Evolutionary conservation across 2,888 invertebrate species (phyloP).

Genomic region (Macaria liturata): DNA sequence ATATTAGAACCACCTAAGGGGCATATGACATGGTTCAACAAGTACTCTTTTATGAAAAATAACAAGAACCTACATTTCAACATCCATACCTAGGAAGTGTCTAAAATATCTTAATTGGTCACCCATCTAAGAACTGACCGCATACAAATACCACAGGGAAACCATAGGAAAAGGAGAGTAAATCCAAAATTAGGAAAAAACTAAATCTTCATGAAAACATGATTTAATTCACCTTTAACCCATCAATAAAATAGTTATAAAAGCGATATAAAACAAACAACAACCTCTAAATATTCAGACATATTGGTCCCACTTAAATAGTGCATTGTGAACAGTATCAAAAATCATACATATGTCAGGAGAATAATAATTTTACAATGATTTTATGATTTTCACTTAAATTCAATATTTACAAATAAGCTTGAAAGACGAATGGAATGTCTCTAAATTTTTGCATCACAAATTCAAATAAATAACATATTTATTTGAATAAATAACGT

Average conservation of each 20-base stretch:
- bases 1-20: too few species aligned
- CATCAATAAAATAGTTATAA: slow-evolving; percentile 32
- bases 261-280: slow-evolving; percentile 21
- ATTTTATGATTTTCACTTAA: slow-evolving; percentile 16
- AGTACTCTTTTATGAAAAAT: too few species aligned
- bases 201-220: slow-evolving; percentile 24
- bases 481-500: too few species aligned
- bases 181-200: slow-evolving; percentile 11
- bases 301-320: slow-evolving; percentile 17
- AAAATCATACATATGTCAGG: not conserved
- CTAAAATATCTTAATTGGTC: too few species aligned
- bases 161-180: too few species aligned
- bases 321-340: slow-evolving; percentile 1
- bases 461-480: too few species aligned
- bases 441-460: not conserved
- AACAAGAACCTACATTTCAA: too few species aligned
- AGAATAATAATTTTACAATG: too few species aligned
- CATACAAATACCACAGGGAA: too few species aligned
- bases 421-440: slow-evolving; percentile 23
- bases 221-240: slow-evolving; percentile 38
- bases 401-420: slow-evolving; percentile 17
- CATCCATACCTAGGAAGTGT: too few species aligned
- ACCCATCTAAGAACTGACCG: too few species aligned
- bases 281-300: slow-evolving; percentile 1
- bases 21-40: too few species aligned